A percentile compares a stretch with the other conserved stretches of the same genome.
Conservation (phyloP, 2,113 vertebrate genomes). For the Lepus europaeus region DNA sequence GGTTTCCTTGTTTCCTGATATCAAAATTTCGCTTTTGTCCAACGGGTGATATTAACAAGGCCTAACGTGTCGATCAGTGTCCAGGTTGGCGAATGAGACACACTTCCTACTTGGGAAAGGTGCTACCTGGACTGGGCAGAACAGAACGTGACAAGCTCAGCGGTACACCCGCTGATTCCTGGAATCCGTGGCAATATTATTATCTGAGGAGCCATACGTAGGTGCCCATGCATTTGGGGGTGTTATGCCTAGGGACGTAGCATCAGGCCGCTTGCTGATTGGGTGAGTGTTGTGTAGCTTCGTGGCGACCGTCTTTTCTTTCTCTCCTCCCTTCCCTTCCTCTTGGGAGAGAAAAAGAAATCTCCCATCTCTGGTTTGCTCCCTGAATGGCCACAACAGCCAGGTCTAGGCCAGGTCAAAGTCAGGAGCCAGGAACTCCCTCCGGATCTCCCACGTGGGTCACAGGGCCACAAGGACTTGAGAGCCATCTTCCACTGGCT, state of each 20-base stretch:
- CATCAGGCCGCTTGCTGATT: background rate
- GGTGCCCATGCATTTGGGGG: background rate
- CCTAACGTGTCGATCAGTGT: background rate
- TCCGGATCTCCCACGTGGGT: too few relatives aligned
- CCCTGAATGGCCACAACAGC: too few relatives aligned
- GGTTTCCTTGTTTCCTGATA: constrained; percentile 60
- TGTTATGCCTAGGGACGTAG: background rate
- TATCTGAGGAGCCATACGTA: background rate
- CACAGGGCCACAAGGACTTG: too few relatives aligned
- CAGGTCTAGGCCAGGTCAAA: too few relatives aligned
- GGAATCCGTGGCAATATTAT: background rate
- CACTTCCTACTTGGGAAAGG: constrained; percentile 42
- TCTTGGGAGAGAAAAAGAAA: too few relatives aligned
- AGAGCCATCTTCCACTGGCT: too few relatives aligned
- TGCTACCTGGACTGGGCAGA: constrained; percentile 15
- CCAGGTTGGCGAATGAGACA: constrained; percentile 27
- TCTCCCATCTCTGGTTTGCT: too few relatives aligned
- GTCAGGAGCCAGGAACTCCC: too few relatives aligned
- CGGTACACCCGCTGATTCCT: background rate
- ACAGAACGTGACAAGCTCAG: constrained; percentile 2
- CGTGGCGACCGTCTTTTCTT: background rate
- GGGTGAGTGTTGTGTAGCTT: background rate
- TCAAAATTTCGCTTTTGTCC: background rate
- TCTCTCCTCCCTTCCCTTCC: background rate
- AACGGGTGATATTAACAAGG: constrained; percentile 22